Percentiles rank a stretch among this genome's conserved stretches.
Conservation (phyloP, 1,140 invertebrate species). For the Chironomus striatipennis region DNA sequence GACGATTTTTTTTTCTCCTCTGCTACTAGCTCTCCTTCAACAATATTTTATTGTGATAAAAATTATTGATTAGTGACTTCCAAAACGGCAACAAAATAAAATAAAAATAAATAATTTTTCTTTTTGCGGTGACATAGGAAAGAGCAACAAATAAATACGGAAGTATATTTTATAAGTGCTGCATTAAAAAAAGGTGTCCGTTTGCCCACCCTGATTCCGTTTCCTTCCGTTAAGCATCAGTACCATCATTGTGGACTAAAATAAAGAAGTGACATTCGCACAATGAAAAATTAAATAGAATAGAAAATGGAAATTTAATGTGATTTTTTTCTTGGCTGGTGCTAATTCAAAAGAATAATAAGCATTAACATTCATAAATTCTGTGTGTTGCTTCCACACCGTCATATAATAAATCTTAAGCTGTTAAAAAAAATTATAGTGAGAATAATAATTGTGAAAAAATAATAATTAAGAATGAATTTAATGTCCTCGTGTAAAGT, state of each 20-base stretch:
- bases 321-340: not conserved
- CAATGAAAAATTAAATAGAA: too few relatives aligned
- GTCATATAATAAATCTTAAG: too few relatives aligned
- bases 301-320: not conserved
- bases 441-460: too few relatives aligned
- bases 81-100: not conserved
- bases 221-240: not conserved
- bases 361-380: not conserved
- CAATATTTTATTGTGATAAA: not conserved
- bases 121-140: not conserved
- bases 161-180: conserved; percentile 18
- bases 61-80: not conserved
- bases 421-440: not conserved
- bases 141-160: conserved; percentile 16
- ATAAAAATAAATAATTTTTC: not conserved
- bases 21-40: not conserved
- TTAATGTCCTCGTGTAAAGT: too few relatives aligned
- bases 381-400: not conserved
- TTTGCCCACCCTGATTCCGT: not conserved
- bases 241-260: not conserved
- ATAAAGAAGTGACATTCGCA: too few relatives aligned
- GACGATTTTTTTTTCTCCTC: not conserved
- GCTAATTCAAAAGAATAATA: too few relatives aligned
- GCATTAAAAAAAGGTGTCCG: conserved; percentile 19
- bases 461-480: too few relatives aligned